Base-by-base conservation (phyloP, 2,797 vertebrate species). In the Enteromius anoplus region DNA sequence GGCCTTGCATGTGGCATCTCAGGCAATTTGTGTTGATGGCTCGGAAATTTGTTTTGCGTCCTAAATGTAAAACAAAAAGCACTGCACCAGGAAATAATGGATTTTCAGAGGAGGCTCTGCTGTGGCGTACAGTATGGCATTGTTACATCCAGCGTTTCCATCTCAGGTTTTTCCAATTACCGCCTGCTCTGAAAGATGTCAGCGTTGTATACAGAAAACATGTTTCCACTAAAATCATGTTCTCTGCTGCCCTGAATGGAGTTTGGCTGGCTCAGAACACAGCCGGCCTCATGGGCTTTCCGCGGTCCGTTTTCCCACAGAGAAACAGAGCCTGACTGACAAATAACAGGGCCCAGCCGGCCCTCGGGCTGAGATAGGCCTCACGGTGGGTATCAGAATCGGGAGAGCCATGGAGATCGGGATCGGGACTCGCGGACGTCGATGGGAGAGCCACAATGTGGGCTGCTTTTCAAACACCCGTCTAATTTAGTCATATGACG, bases 151-250 rank as follows among this genome's bases (percentile, higher is more conserved):
- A 86, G 88, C 84, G 87, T 92, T 92, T 94, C 91, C 89, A 88
- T 86, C 83, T 91, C 93, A 93, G 86, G 88, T 93, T 93, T 93
- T 93, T 93, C 86, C 90, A 93, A 94, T 94, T 93, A 93, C 88
- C 82, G 86, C 87, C 87, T 88, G 86, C 92, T 93, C 89, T 81
- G 86, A 92, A 87, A 90, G 88, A 91, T 89, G 90, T 91, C 88
- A 85, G 87, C 55, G 89, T 89, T 86, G 87, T 88, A 88, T 87
- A 89, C 89, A 89, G 81, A 91, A 94, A 94, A 93, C 90, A 89
- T 94, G 92, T 93, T 94, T 93, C 88, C 89, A 92, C 89, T 94
- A 88, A 93, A 91, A 88, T 65, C 75, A 68, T 78, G 84, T 80
- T 86, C 87, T 86, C 82, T 79, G 85, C 60, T 85, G 84, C 82